A percentile compares a stretch with the other conserved stretches of the same genome.
Conservation (phyloP, 2,797 vertebrate species). For the Enteromius thamalakanensis region DNA sequence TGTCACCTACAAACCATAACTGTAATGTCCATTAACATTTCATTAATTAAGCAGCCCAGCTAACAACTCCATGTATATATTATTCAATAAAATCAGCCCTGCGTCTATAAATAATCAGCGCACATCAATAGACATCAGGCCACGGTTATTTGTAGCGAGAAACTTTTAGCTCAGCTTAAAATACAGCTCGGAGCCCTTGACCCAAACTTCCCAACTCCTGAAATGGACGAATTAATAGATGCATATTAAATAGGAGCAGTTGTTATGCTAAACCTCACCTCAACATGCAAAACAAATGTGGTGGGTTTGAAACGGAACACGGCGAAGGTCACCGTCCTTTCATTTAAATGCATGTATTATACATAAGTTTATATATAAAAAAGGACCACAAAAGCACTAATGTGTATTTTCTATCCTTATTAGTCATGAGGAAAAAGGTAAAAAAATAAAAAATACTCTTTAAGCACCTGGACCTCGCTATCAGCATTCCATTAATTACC, state of each 20-base stretch:
- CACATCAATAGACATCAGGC: conserved; percentile 6
- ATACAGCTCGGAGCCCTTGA: conserved; percentile 70
- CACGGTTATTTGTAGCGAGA: conserved; percentile 4
- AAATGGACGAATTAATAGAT: conserved; percentile 74
- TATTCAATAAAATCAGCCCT: conserved; percentile 8
- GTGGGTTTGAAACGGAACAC: conserved; percentile 74
- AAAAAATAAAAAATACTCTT: conserved; percentile 67
- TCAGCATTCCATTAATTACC: conserved; percentile 86
- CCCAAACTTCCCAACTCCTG: conserved; percentile 77
- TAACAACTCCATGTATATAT: not conserved
- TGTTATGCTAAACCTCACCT: conserved; percentile 80
- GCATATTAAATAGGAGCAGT: conserved; percentile 71
- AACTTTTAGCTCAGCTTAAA: conserved; percentile 35
- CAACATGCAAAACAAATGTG: conserved; percentile 79
- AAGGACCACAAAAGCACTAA: conserved; percentile 79
- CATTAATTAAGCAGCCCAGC: not conserved
- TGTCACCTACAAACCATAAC: not conserved
- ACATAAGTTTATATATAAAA: conserved; percentile 80
- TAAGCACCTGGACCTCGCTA: conserved; percentile 83
- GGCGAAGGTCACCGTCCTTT: conserved; percentile 81
- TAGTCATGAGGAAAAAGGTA: conserved; percentile 77
- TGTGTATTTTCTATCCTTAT: conserved; percentile 75
- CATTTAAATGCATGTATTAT: conserved; percentile 84
- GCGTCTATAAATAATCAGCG: not conserved
- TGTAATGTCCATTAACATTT: not conserved